A percentile compares a stretch with the other conserved stretches of the same genome.
Evolutionary conservation across 2,797 vertebrate genomes (phyloP).

Genomic region (Pelobates cultripes): DNA sequence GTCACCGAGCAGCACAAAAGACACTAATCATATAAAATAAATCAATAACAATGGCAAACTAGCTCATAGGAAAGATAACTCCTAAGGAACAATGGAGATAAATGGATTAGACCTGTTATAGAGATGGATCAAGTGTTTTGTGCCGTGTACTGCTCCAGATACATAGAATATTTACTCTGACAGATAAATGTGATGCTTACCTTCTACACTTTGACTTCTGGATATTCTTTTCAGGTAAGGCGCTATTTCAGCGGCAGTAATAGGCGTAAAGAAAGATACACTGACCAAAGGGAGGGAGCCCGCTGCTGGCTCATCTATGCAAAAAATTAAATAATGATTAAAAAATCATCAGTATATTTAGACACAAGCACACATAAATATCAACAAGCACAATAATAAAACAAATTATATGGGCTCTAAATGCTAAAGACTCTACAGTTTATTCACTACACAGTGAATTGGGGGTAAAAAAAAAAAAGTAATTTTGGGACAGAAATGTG

Average conservation of each 20-base stretch:
- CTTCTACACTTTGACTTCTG: constrained; percentile 89
- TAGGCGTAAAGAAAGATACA: constrained; percentile 84
- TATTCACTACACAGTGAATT: too few species aligned
- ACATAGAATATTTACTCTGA: not conserved
- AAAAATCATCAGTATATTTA: not conserved
- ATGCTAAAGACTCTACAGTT: too few species aligned
- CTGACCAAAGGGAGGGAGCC: constrained; percentile 91
- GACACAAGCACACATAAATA: not conserved
- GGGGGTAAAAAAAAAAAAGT: too few species aligned
- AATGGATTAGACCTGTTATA: not conserved
- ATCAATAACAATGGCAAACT: not conserved
- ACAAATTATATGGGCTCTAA: too few species aligned
- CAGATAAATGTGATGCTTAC: constrained; percentile 68
- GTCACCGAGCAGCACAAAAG: not conserved
- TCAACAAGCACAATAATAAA: too few species aligned
- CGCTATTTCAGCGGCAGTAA: constrained; percentile 87
- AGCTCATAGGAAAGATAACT: too few species aligned
- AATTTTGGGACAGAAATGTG: too few species aligned
- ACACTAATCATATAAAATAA: not conserved
- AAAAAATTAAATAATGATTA: not conserved
- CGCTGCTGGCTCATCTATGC: constrained; percentile 78
- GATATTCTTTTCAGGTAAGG: constrained; percentile 91
- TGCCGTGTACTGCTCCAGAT: not conserved
- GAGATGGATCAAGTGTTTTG: not conserved
- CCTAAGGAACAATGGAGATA: not conserved